Evolutionary conservation across 2,113 vertebrate species (phyloP).

Genomic region (Halcyon senegalensis): DNA sequence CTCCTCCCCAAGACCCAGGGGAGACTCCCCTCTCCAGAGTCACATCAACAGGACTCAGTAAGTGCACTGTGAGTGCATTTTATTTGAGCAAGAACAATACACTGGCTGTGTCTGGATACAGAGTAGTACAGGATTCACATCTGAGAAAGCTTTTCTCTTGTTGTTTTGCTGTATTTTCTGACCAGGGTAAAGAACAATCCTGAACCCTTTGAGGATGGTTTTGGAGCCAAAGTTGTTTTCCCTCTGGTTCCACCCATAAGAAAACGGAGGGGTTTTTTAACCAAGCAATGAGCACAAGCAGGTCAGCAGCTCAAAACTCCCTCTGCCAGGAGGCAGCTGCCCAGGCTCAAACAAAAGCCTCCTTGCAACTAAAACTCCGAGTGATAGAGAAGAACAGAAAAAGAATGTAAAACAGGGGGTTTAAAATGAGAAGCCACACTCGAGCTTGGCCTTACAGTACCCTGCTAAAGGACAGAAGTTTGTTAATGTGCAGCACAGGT

Average conservation of each 20-base stretch:
- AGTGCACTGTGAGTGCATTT: neutral
- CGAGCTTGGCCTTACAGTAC: neutral
- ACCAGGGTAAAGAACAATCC: neutral
- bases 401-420: constrained; percentile 44
- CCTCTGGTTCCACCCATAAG: neutral
- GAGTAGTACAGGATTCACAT: neutral
- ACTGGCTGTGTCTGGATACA: neutral
- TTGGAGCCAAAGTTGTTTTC: constrained; percentile 4
- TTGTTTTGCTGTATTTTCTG: neutral
- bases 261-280: constrained; percentile 12
- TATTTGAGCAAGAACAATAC: neutral
- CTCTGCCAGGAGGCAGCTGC: constrained; percentile 56
- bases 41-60: neutral
- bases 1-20: neutral
- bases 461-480: neutral
- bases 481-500: constrained; percentile 27
- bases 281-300: constrained; percentile 3
- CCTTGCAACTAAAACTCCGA: neutral
- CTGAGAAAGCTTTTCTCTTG: neutral
- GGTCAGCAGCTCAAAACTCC: constrained; percentile 29
- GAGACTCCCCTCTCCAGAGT: neutral
- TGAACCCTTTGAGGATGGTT: neutral
- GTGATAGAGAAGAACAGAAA: constrained; percentile 28
- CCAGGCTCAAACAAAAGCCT: constrained; percentile 41
- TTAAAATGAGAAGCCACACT: constrained; percentile 53